These are phyloP conservation scores for Cryptotermes secundus DNA, from an alignment of 1,140 invertebrate species.

Conservation along the genomic window DNA sequence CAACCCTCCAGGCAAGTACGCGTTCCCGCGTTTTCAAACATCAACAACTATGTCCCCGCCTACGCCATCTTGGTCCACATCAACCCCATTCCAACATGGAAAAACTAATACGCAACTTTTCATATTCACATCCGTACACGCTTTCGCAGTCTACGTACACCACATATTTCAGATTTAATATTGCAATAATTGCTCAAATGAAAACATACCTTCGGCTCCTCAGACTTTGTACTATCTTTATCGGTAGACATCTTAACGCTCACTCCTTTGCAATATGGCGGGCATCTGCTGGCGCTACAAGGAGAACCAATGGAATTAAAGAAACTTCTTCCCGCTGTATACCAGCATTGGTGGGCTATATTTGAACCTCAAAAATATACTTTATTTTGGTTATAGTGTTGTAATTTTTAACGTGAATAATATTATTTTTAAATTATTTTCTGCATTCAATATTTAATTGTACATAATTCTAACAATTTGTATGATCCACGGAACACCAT, in stretches of 20 bases:
- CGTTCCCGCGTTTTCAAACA: constrained; percentile 49
- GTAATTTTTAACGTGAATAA: constrained; percentile 1
- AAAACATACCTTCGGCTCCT: constrained; percentile 22
- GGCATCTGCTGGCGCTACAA: constrained; percentile 26
- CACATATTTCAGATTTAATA: background rate
- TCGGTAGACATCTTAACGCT: constrained; percentile 22
- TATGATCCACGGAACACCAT: no score
- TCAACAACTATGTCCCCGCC: constrained; percentile 47
- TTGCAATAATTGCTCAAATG: background rate
- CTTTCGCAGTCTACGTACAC: background rate
- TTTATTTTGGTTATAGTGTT: constrained; percentile 29
- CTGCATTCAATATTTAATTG: background rate
- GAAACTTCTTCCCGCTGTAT: background rate
- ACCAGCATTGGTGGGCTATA: background rate
- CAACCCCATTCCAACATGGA: constrained; percentile 14
- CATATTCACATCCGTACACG: background rate
- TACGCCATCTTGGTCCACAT: constrained; percentile 43
- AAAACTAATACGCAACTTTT: background rate
- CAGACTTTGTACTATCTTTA: constrained; percentile 22
- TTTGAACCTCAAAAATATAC: background rate
- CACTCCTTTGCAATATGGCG: constrained; percentile 28
- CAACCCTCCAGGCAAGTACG: constrained; percentile 26
- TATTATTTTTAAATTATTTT: background rate
- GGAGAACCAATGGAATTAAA: constrained; percentile 27
- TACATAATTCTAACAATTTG: background rate